These are phyloP conservation scores for Petrolisthes manimaculis DNA, from an alignment of 2,888 invertebrate genomes.

Conservation along the genomic window DNA sequence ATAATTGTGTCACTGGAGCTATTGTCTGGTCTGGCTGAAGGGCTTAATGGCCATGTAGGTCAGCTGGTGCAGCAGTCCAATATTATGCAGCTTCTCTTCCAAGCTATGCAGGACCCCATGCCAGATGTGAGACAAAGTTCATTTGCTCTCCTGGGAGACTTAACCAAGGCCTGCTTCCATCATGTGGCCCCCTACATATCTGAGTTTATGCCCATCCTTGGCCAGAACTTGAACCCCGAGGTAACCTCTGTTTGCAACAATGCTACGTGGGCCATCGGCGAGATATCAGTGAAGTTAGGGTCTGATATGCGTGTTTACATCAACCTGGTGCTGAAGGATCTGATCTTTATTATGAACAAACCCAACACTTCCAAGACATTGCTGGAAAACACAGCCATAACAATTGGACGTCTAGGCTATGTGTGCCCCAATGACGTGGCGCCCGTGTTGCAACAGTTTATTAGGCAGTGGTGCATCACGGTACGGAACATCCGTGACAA, in stretches of 20 bases:
- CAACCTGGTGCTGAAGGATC: constrained; percentile 87
- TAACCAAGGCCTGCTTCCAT: constrained; percentile 98
- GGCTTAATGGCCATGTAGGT: constrained; percentile 94
- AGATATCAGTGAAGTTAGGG: constrained; percentile 97
- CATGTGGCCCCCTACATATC: constrained; percentile 95
- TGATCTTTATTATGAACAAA: constrained; percentile 95
- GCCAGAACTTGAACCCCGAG: constrained; percentile 96
- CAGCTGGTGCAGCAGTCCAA: constrained; percentile 92
- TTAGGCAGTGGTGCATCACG: constrained; percentile 99
- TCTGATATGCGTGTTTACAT: constrained; percentile 93
- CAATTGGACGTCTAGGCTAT: constrained; percentile 99
- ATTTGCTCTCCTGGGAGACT: constrained; percentile 95
- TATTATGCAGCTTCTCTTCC: constrained; percentile 94
- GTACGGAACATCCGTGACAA: constrained; percentile 98
- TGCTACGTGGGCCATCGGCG: constrained; percentile 99
- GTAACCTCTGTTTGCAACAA: constrained; percentile 99
- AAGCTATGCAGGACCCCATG: constrained; percentile 98
- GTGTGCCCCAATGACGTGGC: constrained; percentile 99
- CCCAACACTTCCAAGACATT: constrained; percentile 98
- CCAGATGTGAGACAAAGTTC: constrained; percentile 99
- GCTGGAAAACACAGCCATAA: constrained; percentile 99
- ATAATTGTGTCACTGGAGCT: constrained; percentile 99
- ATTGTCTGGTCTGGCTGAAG: constrained; percentile 95
- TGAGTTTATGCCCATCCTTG: constrained; percentile 95
- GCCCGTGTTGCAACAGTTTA: constrained; percentile 99